Evolutionary conservation across 2,113 vertebrate genomes (phyloP).

Genomic region (rat (Rattus norvegicus)): GRCr8 NC_086024.1:25867001-25867500

Average conservation of each 20-base stretch:
- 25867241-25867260: not conserved
- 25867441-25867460: not conserved
- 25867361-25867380: not conserved
- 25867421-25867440: not conserved
- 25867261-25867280: not conserved
- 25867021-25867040: not conserved
- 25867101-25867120: not conserved
- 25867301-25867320: not conserved
- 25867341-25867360: not conserved
- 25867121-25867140: not conserved
- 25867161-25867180: not conserved
- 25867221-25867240: not conserved
- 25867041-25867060: not conserved
- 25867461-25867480: not conserved
- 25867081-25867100: not conserved
- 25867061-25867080: no score
- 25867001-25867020: not conserved
- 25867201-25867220: not conserved
- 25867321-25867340: not conserved
- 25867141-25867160: not conserved
- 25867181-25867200: not conserved
- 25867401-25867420: not conserved
- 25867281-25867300: not conserved
- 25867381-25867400: not conserved
- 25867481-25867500: not conserved